Percentiles rank a stretch among this genome's conserved stretches.
Evolutionary conservation across 30 jellyfish, hydroid and myxozoan species (phyloP).

Genomic region (Chrysaora quinquecirrha): DNA sequence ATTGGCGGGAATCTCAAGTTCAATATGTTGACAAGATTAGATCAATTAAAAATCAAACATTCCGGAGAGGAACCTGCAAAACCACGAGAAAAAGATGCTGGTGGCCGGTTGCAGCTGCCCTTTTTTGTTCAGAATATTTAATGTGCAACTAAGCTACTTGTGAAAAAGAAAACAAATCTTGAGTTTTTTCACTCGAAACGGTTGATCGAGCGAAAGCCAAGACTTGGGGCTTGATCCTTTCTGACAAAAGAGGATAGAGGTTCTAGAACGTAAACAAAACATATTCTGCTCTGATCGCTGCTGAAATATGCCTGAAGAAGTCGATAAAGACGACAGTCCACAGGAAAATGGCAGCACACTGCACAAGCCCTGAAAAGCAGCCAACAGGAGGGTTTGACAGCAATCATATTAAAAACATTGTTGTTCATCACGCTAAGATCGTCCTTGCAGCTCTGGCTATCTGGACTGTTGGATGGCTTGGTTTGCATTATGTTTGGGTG

Average conservation of each 20-base stretch:
- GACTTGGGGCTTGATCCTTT: too few species aligned
- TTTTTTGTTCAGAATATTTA: neutral
- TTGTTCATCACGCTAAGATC: conserved; percentile 47
- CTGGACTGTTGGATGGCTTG: conserved; percentile 80
- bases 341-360: neutral
- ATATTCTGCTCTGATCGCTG: neutral
- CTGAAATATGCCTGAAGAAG: neutral
- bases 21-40: neutral
- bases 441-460: conserved; percentile 76
- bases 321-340: neutral
- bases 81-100: neutral
- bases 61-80: neutral
- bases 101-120: conserved; percentile 21
- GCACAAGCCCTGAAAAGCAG: neutral
- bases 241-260: too few species aligned
- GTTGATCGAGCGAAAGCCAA: too few species aligned
- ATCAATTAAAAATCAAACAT: neutral
- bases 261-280: neutral
- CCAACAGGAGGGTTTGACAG: conserved; percentile 47
- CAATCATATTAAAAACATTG: conserved; percentile 41
- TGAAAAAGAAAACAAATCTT: too few species aligned
- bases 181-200: too few species aligned
- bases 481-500: conserved; percentile 76
- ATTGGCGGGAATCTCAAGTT: neutral
- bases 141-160: neutral